Evolutionary conservation across 2,797 vertebrate genomes (phyloP), one percentile per base, ranked within the genome.

Genomic region (Premnoplex brunnescens): DNA sequence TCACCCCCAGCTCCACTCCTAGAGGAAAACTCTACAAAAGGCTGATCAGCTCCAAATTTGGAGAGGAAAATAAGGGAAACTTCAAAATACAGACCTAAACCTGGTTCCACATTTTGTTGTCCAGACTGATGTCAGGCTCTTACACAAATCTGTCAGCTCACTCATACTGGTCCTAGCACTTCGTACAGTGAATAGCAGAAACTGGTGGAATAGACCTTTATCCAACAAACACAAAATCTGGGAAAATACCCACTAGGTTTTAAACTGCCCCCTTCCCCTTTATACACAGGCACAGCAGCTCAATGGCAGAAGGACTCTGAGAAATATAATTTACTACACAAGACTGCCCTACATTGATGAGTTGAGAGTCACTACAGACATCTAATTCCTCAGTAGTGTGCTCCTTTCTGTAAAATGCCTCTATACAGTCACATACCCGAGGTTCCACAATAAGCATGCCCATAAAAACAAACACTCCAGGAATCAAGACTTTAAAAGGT

Each of bases 21-120:
- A 62, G 56, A 77, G 39, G 23, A 66, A 85, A 76, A 41, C 37
- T 52, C 71, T 90, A 36, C 74, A 86, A 91, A 92, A 94, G 79
- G 56, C 74, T 85, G 56, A 75, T 78, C 34, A 66, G 36, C 62
- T 88, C 66, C 77, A 91, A 60, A 90, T 84, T 89, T 82, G 55
- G 41, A 62, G 22, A 62, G 19, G 4, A 86, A 20, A 75, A 56
- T 34, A 86, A 80, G 63, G 37, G 51, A 73, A 87, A 51, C 22
- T 89, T 89, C 75, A 88, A 95, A 95, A 88, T 49, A 85, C 26
- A 75, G 74, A 79, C 17, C 32, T 46, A 68, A 88, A 73, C 23
- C 34, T 32, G 2, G 7, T 59, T 88, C 41, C 24, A 66, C 59
- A 62, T 88, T 49, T 39, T 77, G 27, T 46, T 64, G 37, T 81